These are phyloP conservation scores for Brachionus angularis DNA, from an alignment of 1,140 invertebrate species.

Conservation along the genomic window DNA sequence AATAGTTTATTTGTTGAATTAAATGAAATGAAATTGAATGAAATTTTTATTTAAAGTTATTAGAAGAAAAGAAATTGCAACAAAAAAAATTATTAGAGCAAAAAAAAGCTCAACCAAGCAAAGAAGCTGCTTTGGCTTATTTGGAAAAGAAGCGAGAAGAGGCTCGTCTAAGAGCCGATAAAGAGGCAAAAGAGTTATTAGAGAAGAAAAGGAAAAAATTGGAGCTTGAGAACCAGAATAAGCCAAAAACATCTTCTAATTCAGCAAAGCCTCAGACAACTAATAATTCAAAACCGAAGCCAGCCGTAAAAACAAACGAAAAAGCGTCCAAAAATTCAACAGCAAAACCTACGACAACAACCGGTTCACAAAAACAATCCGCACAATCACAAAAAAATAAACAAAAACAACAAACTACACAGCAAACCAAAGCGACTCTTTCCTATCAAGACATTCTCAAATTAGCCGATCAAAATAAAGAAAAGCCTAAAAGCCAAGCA, in stretches of 20 bases:
- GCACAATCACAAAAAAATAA: neutral
- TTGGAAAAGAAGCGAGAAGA: constrained; percentile 40
- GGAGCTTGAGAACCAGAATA: neutral
- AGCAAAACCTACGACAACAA: neutral
- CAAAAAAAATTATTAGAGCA: constrained; percentile 3
- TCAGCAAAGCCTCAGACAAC: neutral
- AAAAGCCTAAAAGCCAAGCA: constrained; percentile 1
- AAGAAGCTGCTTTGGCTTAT: constrained; percentile 29
- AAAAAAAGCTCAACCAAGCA: constrained; percentile 36
- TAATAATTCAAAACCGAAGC: neutral
- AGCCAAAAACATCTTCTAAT: neutral
- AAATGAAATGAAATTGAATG: neutral
- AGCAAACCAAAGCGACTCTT: neutral
- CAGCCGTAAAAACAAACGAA: neutral
- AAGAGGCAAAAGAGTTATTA: constrained; percentile 20
- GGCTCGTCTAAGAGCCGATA: neutral
- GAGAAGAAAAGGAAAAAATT: constrained; percentile 30
- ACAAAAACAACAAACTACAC: neutral
- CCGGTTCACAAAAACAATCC: neutral
- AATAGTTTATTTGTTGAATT: neutral
- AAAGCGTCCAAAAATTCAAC: neutral
- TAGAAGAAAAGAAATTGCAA: constrained; percentile 40
- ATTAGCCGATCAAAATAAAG: constrained; percentile 38
- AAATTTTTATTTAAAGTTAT: neutral
- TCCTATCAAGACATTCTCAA: constrained; percentile 34